Percentiles rank a stretch among this genome's conserved stretches.
These are phyloP conservation scores for Bombus fervidus DNA, from an alignment of 1,140 invertebrate genomes.

Conservation along the genomic window DNA sequence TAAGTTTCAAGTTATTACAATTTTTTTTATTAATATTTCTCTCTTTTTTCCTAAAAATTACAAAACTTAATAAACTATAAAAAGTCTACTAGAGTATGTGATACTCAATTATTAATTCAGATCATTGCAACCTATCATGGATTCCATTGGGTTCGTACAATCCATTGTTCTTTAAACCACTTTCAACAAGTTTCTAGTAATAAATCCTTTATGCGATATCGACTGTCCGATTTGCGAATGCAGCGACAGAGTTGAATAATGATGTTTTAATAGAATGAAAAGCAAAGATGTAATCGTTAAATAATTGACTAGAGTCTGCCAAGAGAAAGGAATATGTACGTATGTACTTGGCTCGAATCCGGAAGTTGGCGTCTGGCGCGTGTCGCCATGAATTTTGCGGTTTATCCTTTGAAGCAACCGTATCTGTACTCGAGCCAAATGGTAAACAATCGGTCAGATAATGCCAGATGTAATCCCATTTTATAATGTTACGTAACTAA, in stretches of 20 bases:
- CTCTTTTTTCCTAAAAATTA: background rate
- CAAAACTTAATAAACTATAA: background rate
- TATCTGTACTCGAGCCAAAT: constrained; percentile 17
- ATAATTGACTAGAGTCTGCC: background rate
- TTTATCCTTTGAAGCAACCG: background rate
- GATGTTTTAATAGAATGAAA: background rate
- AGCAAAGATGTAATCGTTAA: background rate
- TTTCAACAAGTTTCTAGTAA: background rate
- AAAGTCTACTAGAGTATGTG: background rate
- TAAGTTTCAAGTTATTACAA: background rate
- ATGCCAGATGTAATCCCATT: background rate
- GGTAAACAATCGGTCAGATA: constrained; percentile 14
- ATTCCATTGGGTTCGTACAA: background rate
- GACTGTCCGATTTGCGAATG: background rate
- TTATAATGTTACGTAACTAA: constrained; percentile 4
- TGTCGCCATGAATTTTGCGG: background rate
- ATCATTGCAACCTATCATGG: background rate
- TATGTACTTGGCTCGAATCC: constrained; percentile 13
- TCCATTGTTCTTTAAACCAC: background rate
- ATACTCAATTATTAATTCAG: background rate
- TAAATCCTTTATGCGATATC: constrained; percentile 2
- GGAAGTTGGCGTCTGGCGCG: constrained; percentile 14
- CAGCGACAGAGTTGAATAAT: background rate
- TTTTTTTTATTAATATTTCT: background rate
- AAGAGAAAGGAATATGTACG: background rate